These are phyloP conservation scores for Solenodon paradoxus DNA, from an alignment of 2,113 vertebrate species.

Conservation along the genomic window DNA sequence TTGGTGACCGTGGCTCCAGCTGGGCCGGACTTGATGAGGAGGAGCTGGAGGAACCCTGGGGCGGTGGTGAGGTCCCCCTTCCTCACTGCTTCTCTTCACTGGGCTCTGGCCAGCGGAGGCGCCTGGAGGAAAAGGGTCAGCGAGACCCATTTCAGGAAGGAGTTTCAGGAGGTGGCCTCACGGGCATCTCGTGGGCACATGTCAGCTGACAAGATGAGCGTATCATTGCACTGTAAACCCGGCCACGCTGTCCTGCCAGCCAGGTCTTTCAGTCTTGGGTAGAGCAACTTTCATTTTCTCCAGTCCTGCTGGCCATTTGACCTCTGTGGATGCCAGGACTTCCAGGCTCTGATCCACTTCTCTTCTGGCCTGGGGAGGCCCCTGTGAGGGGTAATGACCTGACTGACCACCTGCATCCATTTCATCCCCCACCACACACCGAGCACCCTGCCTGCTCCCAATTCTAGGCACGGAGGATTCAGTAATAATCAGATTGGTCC, in stretches of 20 bases:
- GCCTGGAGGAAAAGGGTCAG: no score
- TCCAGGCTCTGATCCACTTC: neutral
- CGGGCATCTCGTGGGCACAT: no score
- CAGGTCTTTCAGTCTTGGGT: neutral
- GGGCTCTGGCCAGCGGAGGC: no score
- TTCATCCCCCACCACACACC: neutral
- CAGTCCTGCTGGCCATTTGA: neutral
- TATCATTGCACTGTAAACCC: rapidly evolving
- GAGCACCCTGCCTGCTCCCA: neutral
- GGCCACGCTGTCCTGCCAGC: no score
- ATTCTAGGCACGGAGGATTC: neutral
- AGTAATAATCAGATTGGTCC: neutral
- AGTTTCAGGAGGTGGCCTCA: no score
- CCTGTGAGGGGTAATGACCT: neutral
- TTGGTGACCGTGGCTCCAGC: neutral
- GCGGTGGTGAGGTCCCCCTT: rapidly evolving
- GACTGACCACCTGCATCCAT: no score
- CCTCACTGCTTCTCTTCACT: neutral
- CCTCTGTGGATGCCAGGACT: neutral
- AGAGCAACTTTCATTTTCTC: neutral
- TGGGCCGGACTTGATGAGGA: no score
- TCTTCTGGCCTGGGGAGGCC: neutral
- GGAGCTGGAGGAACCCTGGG: neutral
- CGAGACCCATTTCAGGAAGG: no score
- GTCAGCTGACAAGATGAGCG: neutral